Percentiles rank a stretch among this genome's conserved stretches.
Evolutionary conservation across 2,113 vertebrate species (phyloP).

Genomic region (Hepsetus odoe): DNA sequence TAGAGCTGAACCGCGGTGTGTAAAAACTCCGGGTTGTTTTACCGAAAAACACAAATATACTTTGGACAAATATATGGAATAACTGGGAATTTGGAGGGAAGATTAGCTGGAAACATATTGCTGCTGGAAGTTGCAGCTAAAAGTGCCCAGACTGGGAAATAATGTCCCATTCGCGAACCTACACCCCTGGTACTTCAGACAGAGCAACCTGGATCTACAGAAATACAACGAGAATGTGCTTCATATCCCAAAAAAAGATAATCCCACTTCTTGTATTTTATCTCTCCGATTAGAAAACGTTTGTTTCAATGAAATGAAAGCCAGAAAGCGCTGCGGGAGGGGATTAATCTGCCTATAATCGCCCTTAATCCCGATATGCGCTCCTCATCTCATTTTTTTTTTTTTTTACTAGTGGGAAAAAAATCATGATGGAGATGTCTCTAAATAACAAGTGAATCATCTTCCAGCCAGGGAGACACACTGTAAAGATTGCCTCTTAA

Average conservation of each 20-base stretch:
- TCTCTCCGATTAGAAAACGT: conserved; percentile 20
- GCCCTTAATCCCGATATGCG: conserved; percentile 72
- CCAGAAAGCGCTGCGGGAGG: conserved; percentile 51
- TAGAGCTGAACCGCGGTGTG: neutral
- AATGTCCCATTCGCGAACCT: neutral
- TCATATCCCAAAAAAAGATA: neutral
- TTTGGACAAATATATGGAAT: too few relatives aligned
- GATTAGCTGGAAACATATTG: neutral
- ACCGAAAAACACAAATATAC: neutral
- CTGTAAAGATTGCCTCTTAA: neutral
- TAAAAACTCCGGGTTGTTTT: too few relatives aligned
- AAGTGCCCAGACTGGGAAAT: neutral
- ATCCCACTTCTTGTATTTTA: neutral
- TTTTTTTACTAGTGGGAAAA: conserved; percentile 55
- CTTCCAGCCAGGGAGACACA: neutral
- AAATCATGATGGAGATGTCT: conserved; percentile 40
- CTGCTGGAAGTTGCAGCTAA: neutral
- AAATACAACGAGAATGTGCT: neutral
- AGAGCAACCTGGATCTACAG: neutral
- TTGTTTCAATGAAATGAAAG: conserved; percentile 49
- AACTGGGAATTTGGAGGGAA: neutral
- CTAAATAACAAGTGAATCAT: conserved; percentile 14
- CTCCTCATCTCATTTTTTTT: conserved; percentile 59
- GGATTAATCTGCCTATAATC: conserved; percentile 69
- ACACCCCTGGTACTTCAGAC: neutral